These are phyloP conservation scores for Euwallacea similis DNA, from an alignment of 1,140 invertebrate species.

Conservation along the genomic window DNA sequence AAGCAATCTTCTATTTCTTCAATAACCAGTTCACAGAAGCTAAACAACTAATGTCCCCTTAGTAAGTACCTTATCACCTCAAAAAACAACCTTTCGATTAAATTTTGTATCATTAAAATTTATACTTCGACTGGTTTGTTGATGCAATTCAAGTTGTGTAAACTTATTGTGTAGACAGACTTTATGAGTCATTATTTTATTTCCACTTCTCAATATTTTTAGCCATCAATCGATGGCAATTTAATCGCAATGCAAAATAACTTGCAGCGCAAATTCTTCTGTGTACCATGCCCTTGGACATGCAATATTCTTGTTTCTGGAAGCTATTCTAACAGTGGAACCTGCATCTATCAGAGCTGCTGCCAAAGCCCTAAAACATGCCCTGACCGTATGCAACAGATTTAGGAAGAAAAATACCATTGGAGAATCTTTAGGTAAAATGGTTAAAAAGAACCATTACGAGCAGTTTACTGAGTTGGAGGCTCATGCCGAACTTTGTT, in stretches of 20 bases:
- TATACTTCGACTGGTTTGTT: background rate
- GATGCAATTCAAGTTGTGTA: background rate
- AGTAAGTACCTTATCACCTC: slow-evolving; percentile 56
- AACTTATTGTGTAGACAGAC: background rate
- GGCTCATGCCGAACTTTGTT: slow-evolving; percentile 93
- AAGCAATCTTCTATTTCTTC: slow-evolving; percentile 80
- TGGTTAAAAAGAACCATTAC: slow-evolving; percentile 78
- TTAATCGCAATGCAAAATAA: slow-evolving; percentile 16
- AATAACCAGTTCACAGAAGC: slow-evolving; percentile 88
- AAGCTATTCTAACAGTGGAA: slow-evolving; percentile 93
- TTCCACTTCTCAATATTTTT: background rate
- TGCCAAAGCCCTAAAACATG: slow-evolving; percentile 70
- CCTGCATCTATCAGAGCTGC: slow-evolving; percentile 75
- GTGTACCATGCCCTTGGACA: slow-evolving; percentile 93
- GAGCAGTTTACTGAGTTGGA: slow-evolving; percentile 77
- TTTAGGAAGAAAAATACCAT: slow-evolving; percentile 73
- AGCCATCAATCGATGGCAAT: no score
- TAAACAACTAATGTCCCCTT: slow-evolving; percentile 71
- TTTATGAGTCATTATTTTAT: background rate
- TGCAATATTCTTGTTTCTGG: slow-evolving; percentile 86
- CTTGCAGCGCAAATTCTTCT: slow-evolving; percentile 73
- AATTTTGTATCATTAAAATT: background rate
- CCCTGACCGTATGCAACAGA: slow-evolving; percentile 75
- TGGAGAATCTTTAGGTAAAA: slow-evolving; percentile 77
- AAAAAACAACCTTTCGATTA: background rate